Percentiles rank a stretch among this genome's conserved stretches.
phyloP scores from a whole-genome alignment of 2,888 invertebrate species.

The Clitarchus hookeri region DNA sequence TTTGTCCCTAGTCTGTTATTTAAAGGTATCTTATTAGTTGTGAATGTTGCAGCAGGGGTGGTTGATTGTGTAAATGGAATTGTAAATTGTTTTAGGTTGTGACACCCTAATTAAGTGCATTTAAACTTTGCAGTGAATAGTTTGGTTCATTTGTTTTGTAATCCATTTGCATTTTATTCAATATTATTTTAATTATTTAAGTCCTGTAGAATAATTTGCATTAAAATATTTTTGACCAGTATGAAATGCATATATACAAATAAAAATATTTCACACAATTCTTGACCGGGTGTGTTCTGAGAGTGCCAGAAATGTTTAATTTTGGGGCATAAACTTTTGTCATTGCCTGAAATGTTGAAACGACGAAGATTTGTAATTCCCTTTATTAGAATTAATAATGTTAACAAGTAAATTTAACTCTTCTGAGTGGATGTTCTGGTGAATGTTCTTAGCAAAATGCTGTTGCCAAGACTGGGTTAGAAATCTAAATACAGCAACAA shows the following conservation, averaged over 20 bases:
- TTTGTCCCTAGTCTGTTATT: slow-evolving; percentile 7
- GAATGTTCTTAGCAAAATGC: too few relatives aligned
- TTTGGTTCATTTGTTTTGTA: neutral
- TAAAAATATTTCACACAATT: too few relatives aligned
- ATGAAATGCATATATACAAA: neutral
- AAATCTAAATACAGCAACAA: too few relatives aligned
- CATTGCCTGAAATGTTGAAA: too few relatives aligned
- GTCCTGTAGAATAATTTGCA: neutral
- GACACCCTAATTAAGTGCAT: neutral
- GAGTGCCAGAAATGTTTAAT: too few relatives aligned
- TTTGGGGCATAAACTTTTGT: too few relatives aligned
- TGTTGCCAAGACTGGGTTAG: too few relatives aligned
- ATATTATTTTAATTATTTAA: neutral
- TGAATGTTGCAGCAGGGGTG: slow-evolving; percentile 3
- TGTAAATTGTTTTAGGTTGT: neutral
- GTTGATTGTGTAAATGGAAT: neutral
- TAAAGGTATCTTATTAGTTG: slow-evolving; percentile 1
- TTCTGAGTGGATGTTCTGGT: too few relatives aligned
- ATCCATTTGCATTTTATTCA: neutral
- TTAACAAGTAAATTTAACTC: too few relatives aligned
- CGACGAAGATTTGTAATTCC: too few relatives aligned
- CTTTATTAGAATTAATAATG: too few relatives aligned
- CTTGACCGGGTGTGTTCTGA: too few relatives aligned
- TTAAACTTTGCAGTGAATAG: neutral
- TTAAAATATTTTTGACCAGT: neutral